Evolutionary conservation across 2,113 vertebrate genomes (phyloP).

Genomic region (Corythaixoides concolor): DNA sequence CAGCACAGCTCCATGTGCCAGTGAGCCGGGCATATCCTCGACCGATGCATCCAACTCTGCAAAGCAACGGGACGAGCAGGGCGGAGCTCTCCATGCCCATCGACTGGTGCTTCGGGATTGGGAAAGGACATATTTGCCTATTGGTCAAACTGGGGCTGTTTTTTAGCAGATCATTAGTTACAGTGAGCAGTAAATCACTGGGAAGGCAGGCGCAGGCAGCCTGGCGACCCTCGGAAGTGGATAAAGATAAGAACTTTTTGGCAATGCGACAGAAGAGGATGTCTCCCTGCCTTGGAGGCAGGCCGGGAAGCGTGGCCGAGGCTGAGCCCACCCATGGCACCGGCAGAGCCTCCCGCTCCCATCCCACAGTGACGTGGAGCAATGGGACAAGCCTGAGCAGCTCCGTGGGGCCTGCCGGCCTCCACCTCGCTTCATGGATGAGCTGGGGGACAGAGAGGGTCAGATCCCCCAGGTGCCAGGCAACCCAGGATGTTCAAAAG

Average conservation of each 20-base stretch:
- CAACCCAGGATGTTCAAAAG: neutral
- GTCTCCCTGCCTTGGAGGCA: neutral
- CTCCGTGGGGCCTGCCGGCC: neutral
- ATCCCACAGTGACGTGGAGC: fast-evolving
- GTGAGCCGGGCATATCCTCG: neutral
- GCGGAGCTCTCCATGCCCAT: neutral
- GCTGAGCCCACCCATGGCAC: neutral
- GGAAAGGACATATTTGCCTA: neutral
- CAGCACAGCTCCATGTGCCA: fast-evolving
- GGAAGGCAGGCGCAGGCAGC: neutral
- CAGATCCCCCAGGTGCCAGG: neutral
- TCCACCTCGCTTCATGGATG: neutral
- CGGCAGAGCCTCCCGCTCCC: neutral
- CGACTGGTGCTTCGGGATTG: neutral
- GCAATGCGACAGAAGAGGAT: neutral
- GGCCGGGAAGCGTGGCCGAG: fast-evolving
- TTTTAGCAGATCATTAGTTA: neutral
- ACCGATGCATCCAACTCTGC: neutral
- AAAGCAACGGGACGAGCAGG: neutral
- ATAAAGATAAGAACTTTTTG: no score
- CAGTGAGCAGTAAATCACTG: neutral
- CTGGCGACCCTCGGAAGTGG: no score
- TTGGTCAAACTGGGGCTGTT: neutral
- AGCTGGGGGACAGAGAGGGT: neutral
- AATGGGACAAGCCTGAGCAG: neutral